A percentile compares a stretch with the other conserved stretches of the same genome.
phyloP scores from a whole-genome alignment of 2,113 vertebrate genomes.

The Sylvia atricapilla region DNA sequence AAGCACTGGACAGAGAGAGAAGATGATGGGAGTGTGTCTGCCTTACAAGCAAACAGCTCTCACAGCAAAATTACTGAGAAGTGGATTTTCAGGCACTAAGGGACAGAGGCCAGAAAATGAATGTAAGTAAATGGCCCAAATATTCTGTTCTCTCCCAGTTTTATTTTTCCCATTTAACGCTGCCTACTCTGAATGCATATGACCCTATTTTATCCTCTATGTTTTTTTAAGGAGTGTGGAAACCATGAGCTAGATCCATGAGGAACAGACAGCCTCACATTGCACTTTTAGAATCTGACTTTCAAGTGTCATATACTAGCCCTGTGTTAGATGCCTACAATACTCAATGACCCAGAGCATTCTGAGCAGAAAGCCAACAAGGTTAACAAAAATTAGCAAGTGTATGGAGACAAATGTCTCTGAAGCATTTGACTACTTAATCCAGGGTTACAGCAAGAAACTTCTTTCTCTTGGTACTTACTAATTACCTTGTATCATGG shows the following conservation, averaged over 20 bases:
- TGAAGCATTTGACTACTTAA: background rate
- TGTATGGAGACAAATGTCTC: background rate
- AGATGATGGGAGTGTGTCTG: background rate
- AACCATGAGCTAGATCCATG: background rate
- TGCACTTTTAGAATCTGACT: background rate
- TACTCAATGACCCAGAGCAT: background rate
- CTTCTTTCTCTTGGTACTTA: background rate
- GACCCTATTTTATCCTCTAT: background rate
- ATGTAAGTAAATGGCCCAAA: background rate
- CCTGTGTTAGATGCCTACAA: background rate
- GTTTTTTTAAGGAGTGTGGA: background rate
- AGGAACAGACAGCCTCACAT: background rate
- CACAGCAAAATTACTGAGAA: background rate
- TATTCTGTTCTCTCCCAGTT: background rate
- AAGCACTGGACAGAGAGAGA: background rate
- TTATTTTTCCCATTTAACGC: background rate
- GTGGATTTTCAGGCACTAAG: background rate
- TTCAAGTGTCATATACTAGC: background rate
- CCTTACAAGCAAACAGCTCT: background rate
- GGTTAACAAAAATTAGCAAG: background rate
- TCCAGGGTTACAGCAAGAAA: background rate
- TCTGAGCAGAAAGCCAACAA: background rate
- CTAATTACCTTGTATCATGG: background rate
- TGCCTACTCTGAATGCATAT: background rate
- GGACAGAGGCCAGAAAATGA: background rate